A percentile compares a stretch with the other conserved stretches of the same genome.
These are phyloP conservation scores for Trogon surrucura DNA, from an alignment of 2,113 vertebrate species.

Conservation along the genomic window DNA sequence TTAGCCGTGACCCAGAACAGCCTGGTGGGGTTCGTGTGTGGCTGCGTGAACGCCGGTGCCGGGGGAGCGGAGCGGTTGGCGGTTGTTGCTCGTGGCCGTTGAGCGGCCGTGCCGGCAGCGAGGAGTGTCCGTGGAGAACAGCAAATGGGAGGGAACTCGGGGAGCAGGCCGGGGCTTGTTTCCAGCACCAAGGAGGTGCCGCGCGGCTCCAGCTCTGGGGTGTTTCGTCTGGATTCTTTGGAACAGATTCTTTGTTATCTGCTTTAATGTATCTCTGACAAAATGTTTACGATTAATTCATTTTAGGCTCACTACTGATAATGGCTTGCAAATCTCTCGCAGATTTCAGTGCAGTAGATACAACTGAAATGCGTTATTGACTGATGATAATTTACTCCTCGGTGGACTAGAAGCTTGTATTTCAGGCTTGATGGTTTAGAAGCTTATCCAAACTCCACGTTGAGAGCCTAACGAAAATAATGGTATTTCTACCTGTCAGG, in stretches of 20 bases:
- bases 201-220: neutral
- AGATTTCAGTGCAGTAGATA: neutral
- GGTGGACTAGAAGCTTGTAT: neutral
- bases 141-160: neutral
- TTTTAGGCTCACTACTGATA: neutral
- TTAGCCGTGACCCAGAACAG: neutral
- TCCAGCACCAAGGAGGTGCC: neutral
- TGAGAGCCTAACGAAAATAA: neutral
- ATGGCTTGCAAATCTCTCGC: neutral
- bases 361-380: neutral
- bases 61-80: neutral
- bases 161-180: neutral
- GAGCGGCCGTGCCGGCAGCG: neutral
- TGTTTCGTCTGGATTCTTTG: neutral
- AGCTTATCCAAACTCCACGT: neutral
- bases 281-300: neutral
- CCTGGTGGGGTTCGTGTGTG: neutral
- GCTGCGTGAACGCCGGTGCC: neutral
- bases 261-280: neutral
- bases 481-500: neutral
- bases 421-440: neutral
- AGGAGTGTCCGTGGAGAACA: accelerated
- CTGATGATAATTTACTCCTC: neutral
- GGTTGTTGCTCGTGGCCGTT: neutral
- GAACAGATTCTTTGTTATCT: neutral